Conservation (phyloP, 2,797 vertebrate genomes). For the Rhabdomys pumilio region DNA sequence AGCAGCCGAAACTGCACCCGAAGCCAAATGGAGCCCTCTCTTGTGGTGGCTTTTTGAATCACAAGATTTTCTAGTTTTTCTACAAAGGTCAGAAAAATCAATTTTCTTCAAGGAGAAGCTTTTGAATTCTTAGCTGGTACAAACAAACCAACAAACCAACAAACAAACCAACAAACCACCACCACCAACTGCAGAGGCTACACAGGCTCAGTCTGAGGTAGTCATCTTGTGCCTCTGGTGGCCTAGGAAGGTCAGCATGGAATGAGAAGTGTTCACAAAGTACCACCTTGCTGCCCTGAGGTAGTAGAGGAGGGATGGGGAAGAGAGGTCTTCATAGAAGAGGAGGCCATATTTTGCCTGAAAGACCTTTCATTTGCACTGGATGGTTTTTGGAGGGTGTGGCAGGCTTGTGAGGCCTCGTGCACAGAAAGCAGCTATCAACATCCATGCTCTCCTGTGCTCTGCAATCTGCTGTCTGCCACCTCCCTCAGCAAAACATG, state of each 20-base stretch:
- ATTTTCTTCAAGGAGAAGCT: constrained; percentile 17
- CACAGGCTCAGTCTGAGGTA: not conserved
- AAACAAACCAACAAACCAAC: not conserved
- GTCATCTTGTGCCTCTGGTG: not conserved
- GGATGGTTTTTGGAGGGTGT: not conserved
- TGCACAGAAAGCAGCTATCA: not conserved
- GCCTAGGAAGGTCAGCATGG: not conserved
- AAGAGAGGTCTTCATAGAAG: not conserved
- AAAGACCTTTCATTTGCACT: not conserved
- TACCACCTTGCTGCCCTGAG: not conserved
- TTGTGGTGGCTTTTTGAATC: not conserved
- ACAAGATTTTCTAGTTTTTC: not conserved
- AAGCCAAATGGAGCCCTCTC: not conserved
- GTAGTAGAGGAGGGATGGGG: not conserved
- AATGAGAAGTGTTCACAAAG: not conserved
- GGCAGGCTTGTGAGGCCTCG: not conserved
- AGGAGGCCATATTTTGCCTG: not conserved
- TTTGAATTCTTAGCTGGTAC: not conserved
- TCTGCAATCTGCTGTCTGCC: not conserved
- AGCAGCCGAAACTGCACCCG: rapidly evolving
- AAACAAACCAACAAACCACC: not conserved
- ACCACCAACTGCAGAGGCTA: not conserved
- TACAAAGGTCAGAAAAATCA: not conserved
- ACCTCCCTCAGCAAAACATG: not conserved
- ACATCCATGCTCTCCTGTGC: not conserved